phyloP scores from a whole-genome alignment of 2,888 invertebrate species.

The Drosophila histrio region DNA sequence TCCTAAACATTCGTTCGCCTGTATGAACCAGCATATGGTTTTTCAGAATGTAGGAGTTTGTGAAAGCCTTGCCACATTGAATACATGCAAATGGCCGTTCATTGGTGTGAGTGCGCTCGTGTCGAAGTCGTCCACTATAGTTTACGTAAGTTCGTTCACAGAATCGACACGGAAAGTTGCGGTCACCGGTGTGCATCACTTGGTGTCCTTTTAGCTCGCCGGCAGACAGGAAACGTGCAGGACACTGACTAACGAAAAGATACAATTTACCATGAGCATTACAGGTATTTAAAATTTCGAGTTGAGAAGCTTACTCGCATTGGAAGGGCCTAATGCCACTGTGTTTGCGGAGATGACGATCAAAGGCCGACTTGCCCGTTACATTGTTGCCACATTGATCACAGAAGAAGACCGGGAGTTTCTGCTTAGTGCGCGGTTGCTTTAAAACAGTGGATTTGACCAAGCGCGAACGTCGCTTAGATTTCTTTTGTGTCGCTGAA shows the following conservation, averaged over 20 bases:
- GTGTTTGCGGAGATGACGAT: constrained; percentile 77
- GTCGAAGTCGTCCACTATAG: constrained; percentile 76
- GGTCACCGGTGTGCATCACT: constrained; percentile 77
- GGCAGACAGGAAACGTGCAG: constrained; percentile 77
- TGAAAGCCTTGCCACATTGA: constrained; percentile 77
- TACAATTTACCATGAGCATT: not conserved
- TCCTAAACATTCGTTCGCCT: constrained; percentile 78
- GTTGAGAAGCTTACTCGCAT: constrained; percentile 72
- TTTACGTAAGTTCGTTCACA: constrained; percentile 77
- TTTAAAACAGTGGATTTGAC: constrained; percentile 12
- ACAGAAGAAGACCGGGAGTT: constrained; percentile 69
- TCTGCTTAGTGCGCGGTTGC: constrained; percentile 36
- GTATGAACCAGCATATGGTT: constrained; percentile 80
- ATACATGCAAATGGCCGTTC: constrained; percentile 76
- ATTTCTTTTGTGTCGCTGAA: not conserved
- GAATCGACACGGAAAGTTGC: constrained; percentile 74
- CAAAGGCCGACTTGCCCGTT: constrained; percentile 75
- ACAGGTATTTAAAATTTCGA: too few relatives aligned
- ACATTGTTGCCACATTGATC: constrained; percentile 80
- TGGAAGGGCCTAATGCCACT: constrained; percentile 78
- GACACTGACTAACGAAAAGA: constrained; percentile 58
- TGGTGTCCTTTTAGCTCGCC: constrained; percentile 79
- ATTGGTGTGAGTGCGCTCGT: constrained; percentile 80
- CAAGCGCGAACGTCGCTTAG: constrained; percentile 17
- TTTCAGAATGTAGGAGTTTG: constrained; percentile 79